Conservation (phyloP, 2,888 invertebrate genomes). For the Liopterus haemorrhoidalis region DNA sequence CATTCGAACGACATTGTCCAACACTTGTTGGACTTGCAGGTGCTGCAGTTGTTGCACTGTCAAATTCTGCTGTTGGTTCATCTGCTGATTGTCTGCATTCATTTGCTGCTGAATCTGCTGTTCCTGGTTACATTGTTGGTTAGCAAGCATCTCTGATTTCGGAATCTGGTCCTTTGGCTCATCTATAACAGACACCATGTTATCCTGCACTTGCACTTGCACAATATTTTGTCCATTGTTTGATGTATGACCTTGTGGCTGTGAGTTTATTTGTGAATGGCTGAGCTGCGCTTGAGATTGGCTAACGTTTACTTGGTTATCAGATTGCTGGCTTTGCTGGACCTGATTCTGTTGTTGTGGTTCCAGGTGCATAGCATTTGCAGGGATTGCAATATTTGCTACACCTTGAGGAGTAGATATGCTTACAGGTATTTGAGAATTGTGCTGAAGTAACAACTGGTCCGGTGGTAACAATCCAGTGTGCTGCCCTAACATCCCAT, state of each 20-base stretch:
- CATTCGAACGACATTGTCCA: constrained; percentile 44
- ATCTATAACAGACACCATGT: constrained; percentile 45
- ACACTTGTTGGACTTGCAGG: constrained; percentile 56
- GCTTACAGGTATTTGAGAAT: constrained; percentile 44
- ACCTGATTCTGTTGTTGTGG: constrained; percentile 31
- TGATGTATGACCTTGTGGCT: constrained; percentile 38
- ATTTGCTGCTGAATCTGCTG: constrained; percentile 53
- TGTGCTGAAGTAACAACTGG: constrained; percentile 43
- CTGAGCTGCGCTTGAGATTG: constrained; percentile 27
- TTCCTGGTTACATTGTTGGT: constrained; percentile 41
- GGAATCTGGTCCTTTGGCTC: constrained; percentile 42
- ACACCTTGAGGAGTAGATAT: constrained; percentile 43
- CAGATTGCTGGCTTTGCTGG: constrained; percentile 39
- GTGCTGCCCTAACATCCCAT: constrained; percentile 53
- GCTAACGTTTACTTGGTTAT: constrained; percentile 28
- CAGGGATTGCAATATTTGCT: constrained; percentile 42
- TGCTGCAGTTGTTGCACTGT: constrained; percentile 56
- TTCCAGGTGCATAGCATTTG: constrained; percentile 43
- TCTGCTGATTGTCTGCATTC: constrained; percentile 47
- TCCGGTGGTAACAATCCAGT: constrained; percentile 43
- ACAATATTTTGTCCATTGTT: constrained; percentile 22
- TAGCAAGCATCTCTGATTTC: constrained; percentile 14
- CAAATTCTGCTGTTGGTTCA: constrained; percentile 46
- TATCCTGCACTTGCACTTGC: constrained; percentile 44
- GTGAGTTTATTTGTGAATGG: constrained; percentile 39